These are phyloP conservation scores for Drosophila takahashii DNA, from an alignment of 1,140 invertebrate genomes.

Conservation along the genomic window DNA sequence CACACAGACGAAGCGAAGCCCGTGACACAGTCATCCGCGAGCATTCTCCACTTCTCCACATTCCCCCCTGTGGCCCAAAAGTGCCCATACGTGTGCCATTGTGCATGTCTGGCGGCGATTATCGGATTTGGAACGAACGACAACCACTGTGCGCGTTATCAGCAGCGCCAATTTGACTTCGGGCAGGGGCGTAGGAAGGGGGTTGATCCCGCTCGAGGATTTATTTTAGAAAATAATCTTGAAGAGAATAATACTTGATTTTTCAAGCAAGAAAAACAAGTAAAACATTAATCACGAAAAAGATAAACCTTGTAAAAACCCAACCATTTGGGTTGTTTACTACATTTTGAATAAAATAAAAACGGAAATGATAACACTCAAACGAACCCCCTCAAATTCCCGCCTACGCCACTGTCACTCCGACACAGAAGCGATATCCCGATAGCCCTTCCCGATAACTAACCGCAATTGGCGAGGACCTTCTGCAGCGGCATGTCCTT, in stretches of 20 bases:
- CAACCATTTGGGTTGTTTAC: too few relatives aligned
- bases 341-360: background rate
- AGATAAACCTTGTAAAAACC: too few relatives aligned
- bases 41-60: constrained; percentile 21
- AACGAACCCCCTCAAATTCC: background rate
- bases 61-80: constrained; percentile 2
- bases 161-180: constrained; percentile 7
- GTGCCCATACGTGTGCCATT: constrained; percentile 14
- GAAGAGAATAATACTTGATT: too few relatives aligned
- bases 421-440: constrained; percentile 4
- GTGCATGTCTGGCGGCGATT: constrained; percentile 60
- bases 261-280: too few relatives aligned
- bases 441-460: constrained; percentile 55
- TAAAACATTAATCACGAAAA: too few relatives aligned
- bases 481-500: constrained; percentile 86
- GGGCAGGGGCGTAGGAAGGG: background rate
- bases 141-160: constrained; percentile 51
- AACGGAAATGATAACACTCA: background rate
- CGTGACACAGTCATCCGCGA: constrained; percentile 71
- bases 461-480: constrained; percentile 87
- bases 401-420: background rate
- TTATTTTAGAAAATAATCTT: too few relatives aligned
- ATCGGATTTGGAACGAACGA: constrained; percentile 36
- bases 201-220: background rate
- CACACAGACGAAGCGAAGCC: constrained; percentile 61